phyloP scores from a whole-genome alignment of 2,113 vertebrate species.

The Solea solea region DNA sequence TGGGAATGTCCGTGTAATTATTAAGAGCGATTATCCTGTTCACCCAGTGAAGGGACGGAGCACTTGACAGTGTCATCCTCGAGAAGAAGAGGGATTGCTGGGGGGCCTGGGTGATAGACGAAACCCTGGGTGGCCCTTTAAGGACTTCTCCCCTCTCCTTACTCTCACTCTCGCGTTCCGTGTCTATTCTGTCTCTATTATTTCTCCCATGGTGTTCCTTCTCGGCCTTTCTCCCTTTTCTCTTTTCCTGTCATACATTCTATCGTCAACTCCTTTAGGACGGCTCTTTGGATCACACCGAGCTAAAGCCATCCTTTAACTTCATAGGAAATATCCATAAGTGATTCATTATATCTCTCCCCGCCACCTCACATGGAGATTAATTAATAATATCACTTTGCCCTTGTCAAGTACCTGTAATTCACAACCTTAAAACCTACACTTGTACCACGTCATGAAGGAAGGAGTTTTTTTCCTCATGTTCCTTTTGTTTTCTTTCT shows the following conservation, averaged over 20 bases:
- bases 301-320: constrained; percentile 61
- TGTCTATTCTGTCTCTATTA: constrained; percentile 62
- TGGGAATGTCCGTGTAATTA: constrained; percentile 80
- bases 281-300: constrained; percentile 50
- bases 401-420: constrained; percentile 71
- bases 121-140: constrained; percentile 72
- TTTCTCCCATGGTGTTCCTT: constrained; percentile 52
- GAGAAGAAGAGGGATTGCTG: constrained; percentile 77
- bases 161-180: constrained; percentile 43
- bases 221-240: constrained; percentile 26
- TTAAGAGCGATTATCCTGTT: constrained; percentile 80
- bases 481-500: constrained; percentile 61
- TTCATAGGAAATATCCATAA: constrained; percentile 71
- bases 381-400: constrained; percentile 79
- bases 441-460: constrained; percentile 70
- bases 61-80: constrained; percentile 79
- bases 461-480: constrained; percentile 36
- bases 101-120: constrained; percentile 70
- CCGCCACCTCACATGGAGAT: constrained; percentile 66
- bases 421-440: constrained; percentile 75
- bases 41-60: constrained; percentile 71
- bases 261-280: constrained; percentile 43
- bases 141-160: constrained; percentile 57
- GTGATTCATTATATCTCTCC: constrained; percentile 73
- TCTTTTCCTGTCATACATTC: constrained; percentile 52